Evolutionary conservation across 37 sponge, comb jelly and placozoan species (phyloP).

Genomic region (Aphrocallistes beatrix): DNA sequence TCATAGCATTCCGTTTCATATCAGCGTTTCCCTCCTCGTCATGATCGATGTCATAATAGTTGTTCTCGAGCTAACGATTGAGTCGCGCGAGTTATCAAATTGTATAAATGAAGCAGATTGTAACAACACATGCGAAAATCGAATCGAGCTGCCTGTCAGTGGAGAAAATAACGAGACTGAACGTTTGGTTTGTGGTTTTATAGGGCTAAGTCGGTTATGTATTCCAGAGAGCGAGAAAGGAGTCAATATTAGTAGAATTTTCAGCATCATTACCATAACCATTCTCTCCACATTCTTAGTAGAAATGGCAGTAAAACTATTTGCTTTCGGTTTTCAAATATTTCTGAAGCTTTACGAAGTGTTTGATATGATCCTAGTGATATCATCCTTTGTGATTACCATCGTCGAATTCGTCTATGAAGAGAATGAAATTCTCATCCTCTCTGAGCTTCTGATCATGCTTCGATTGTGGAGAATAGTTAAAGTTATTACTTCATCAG

Average conservation of each 20-base stretch:
- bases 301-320: neutral
- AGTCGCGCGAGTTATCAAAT: neutral
- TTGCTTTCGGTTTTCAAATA: neutral
- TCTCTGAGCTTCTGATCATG: neutral
- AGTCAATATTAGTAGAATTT: neutral
- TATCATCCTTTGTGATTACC: neutral
- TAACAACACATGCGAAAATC: neutral
- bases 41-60: neutral
- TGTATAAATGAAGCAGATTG: neutral
- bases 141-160: no score
- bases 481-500: neutral
- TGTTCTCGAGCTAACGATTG: neutral
- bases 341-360: neutral
- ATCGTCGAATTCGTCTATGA: neutral
- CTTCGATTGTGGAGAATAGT: neutral
- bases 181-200: neutral
- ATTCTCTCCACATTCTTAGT: neutral
- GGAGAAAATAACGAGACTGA: neutral
- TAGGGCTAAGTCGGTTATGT: neutral
- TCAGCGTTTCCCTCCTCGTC: neutral
- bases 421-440: neutral
- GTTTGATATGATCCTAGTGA: neutral
- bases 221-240: neutral
- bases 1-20: neutral
- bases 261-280: neutral